A percentile compares a stretch with the other conserved stretches of the same genome.
Conservation (phyloP, 1,140 invertebrate species). For the Branchinecta lynchi region DNA sequence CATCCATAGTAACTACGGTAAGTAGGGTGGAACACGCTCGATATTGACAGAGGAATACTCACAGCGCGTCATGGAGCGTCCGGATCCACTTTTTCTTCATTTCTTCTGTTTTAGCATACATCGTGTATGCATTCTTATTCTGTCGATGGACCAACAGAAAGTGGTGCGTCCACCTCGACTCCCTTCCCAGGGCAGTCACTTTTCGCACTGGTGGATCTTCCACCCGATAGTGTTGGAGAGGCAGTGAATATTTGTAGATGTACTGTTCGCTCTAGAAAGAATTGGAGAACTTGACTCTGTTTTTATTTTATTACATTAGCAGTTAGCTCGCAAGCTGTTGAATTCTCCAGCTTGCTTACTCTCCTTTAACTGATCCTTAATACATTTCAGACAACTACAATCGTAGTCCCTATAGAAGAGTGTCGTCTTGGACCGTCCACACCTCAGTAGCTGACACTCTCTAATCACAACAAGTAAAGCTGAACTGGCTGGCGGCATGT, state of each 20-base stretch:
- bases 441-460: too few relatives aligned
- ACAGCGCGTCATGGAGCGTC: conserved; percentile 78
- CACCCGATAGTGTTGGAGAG: conserved; percentile 66
- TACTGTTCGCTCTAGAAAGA: conserved; percentile 67
- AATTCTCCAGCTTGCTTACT: too few relatives aligned
- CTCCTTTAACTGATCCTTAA: too few relatives aligned
- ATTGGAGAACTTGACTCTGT: background rate
- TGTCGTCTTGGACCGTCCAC: too few relatives aligned
- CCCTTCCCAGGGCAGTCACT: conserved; percentile 43
- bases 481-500: too few relatives aligned
- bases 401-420: too few relatives aligned
- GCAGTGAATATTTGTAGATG: conserved; percentile 69
- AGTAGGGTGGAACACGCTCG: background rate
- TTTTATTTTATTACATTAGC: too few relatives aligned
- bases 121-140: conserved; percentile 65
- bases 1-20: too few relatives aligned
- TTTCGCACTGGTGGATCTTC: conserved; percentile 46
- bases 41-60: conserved; percentile 30
- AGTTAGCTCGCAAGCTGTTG: too few relatives aligned
- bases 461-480: too few relatives aligned
- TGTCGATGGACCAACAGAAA: conserved; percentile 70
- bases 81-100: conserved; percentile 79
- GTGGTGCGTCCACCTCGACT: conserved; percentile 58
- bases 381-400: too few relatives aligned
- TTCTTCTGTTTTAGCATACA: conserved; percentile 76